Conservation (phyloP, 1,140 invertebrate genomes). For the Paraescarpia echinospica region DNA sequence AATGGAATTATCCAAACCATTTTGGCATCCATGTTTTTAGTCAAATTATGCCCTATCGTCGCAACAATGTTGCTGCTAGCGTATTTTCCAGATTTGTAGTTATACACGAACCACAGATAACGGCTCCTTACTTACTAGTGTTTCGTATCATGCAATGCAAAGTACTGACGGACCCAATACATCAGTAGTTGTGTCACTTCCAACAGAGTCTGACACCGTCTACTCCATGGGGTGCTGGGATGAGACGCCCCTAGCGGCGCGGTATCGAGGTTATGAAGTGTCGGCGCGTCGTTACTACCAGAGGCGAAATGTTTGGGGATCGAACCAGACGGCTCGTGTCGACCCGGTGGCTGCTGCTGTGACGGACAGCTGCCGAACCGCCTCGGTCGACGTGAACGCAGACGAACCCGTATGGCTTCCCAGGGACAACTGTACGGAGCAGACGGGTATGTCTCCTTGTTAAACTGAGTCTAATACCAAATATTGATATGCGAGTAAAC, state of each 20-base stretch:
- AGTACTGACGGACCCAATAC: not conserved
- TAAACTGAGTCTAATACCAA: no score
- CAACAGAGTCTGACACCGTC: not conserved
- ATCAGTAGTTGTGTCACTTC: not conserved
- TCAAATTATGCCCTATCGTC: no score
- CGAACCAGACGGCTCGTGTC: not conserved
- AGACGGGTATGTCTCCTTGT: not conserved
- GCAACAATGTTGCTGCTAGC: no score
- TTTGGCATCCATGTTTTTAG: no score
- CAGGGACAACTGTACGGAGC: not conserved
- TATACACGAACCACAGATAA: no score
- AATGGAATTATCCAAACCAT: no score
- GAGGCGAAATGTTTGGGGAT: not conserved
- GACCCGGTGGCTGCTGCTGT: not conserved
- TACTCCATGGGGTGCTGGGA: not conserved
- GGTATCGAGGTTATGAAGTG: not conserved
- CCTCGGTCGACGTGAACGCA: not conserved
- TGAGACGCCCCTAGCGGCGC: not conserved
- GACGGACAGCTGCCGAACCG: not conserved
- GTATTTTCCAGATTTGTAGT: no score
- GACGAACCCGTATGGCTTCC: slow-evolving; percentile 14
- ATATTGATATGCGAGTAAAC: no score
- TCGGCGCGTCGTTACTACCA: not conserved
- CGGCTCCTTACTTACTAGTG: not conserved
- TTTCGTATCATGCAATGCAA: not conserved